phyloP scores from a whole-genome alignment of 2,113 vertebrate species.

The Brienomyrus brachyistius region DNA sequence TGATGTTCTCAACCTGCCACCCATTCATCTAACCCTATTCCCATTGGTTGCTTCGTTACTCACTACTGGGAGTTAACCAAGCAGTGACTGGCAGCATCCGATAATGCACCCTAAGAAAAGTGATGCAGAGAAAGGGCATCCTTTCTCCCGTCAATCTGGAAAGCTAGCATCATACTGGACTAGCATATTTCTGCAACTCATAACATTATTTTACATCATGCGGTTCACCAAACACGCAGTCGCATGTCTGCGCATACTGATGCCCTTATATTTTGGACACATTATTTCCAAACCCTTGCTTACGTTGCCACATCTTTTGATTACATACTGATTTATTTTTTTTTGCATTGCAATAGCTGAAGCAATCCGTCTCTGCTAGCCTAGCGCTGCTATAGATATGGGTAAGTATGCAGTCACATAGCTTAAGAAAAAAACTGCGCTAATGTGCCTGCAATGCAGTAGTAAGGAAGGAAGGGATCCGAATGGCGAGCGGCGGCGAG shows the following conservation, averaged over 20 bases:
- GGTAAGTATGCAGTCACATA: slow-evolving; percentile 27
- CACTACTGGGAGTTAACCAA: background rate
- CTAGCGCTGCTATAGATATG: background rate
- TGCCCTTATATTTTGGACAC: background rate
- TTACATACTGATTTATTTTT: background rate
- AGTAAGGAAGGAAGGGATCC: slow-evolving; percentile 3
- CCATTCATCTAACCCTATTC: background rate
- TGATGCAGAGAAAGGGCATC: background rate
- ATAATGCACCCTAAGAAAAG: background rate
- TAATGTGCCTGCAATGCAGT: slow-evolving; percentile 55
- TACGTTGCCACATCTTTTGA: background rate
- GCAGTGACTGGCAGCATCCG: background rate
- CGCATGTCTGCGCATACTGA: background rate
- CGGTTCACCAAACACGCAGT: background rate
- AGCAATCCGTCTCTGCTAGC: background rate
- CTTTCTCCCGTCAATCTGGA: slow-evolving; percentile 3
- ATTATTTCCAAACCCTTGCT: background rate
- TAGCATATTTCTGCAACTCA: background rate
- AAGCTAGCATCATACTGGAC: background rate
- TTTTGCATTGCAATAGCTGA: background rate
- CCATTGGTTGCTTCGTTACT: background rate
- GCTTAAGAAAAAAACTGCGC: slow-evolving; percentile 52
- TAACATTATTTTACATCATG: background rate
- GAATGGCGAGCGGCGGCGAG: slow-evolving; percentile 11
- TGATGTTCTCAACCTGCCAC: background rate